Conservation (phyloP, 2,888 invertebrate species). For the Timandra comae region DNA sequence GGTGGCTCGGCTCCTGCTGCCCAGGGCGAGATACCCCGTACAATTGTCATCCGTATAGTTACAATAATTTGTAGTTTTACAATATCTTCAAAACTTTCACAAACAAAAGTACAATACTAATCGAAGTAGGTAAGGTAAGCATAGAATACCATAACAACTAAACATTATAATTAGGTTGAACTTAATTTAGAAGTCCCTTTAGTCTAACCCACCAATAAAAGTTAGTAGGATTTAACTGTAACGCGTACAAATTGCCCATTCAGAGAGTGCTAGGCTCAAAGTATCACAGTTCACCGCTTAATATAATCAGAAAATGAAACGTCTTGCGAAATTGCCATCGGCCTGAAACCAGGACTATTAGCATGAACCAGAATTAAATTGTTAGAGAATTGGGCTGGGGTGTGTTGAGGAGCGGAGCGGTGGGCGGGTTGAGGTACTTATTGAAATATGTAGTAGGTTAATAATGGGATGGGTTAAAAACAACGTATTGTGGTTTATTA, state of each 20-base stretch:
- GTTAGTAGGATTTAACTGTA: not conserved
- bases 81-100: too few species aligned
- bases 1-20: too few species aligned
- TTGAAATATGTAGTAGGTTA: too few species aligned
- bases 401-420: not conserved
- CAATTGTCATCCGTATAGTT: too few species aligned
- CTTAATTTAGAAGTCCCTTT: not conserved
- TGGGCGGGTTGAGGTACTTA: too few species aligned
- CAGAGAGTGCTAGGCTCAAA: conserved; percentile 3
- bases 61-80: too few species aligned
- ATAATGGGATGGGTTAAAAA: too few species aligned
- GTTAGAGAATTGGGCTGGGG: conserved; percentile 12
- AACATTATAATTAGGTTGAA: not conserved
- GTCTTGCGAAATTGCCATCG: conserved; percentile 45
- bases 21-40: too few species aligned
- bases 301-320: conserved; percentile 38
- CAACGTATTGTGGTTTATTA: too few species aligned
- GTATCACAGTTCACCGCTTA: conserved; percentile 22
- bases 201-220: not conserved
- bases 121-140: too few species aligned
- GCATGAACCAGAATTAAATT: conserved; percentile 47
- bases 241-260: not conserved
- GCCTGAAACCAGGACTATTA: conserved; percentile 39
- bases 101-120: too few species aligned
- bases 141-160: too few species aligned